Conservation (phyloP, 2,888 invertebrate species). For the Coelinius sp. region DNA sequence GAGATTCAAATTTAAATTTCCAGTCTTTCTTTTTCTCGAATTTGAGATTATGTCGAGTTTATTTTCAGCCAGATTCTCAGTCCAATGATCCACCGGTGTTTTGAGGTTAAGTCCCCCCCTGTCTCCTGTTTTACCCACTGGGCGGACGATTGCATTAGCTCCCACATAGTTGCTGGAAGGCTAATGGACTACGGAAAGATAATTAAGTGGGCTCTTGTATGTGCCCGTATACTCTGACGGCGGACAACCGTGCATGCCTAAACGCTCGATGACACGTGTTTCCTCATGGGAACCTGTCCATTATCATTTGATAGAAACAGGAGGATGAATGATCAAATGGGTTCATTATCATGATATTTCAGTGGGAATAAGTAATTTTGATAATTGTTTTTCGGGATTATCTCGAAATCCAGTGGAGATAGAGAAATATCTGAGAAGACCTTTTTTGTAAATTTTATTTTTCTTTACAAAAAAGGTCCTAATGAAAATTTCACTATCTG, state of each 20-base stretch:
- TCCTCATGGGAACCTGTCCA: neutral
- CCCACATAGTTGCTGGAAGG: conserved; percentile 36
- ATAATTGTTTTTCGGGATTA: too few relatives aligned
- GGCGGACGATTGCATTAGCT: conserved; percentile 42
- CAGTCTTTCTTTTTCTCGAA: conserved; percentile 2
- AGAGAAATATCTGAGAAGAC: too few relatives aligned
- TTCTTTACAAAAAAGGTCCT: too few relatives aligned
- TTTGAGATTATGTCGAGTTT: neutral
- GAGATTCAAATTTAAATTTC: neutral
- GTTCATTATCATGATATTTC: neutral
- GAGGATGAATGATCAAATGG: neutral
- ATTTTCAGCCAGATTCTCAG: too few relatives aligned
- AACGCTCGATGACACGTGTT: conserved; percentile 10
- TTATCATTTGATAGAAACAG: neutral
- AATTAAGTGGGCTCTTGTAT: conserved; percentile 45
- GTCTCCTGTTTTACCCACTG: neutral
- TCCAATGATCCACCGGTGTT: too few relatives aligned
- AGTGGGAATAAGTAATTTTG: too few relatives aligned
- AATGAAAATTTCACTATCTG: too few relatives aligned
- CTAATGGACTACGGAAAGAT: conserved; percentile 48
- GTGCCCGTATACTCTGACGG: conserved; percentile 15
- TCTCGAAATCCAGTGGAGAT: too few relatives aligned
- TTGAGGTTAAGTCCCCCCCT: conserved; percentile 18
- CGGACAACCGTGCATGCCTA: neutral
- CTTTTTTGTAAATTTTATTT: too few relatives aligned